Base-by-base conservation (phyloP, 1,140 invertebrate species). In the Apis mellifera region DNA sequence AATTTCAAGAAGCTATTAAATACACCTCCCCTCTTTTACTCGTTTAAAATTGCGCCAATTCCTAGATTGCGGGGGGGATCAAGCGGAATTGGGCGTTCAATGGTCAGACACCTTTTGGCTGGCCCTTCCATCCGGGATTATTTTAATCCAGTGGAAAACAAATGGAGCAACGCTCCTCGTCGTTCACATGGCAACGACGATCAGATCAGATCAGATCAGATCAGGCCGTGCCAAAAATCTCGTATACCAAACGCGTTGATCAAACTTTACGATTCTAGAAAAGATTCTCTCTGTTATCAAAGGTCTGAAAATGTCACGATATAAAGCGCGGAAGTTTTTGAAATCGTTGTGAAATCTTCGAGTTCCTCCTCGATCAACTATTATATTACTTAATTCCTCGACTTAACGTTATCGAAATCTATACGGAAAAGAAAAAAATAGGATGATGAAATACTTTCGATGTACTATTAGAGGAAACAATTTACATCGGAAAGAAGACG, bases 131-230 rank as follows among this genome's bases (percentile, higher is more conserved):
- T 54, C 59, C 42, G 21, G 54, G 19, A 68, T 64, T 81, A 84
- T 86, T 86, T 84, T 76, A 84, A 84, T 84, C 60, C 23, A 50
- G 2, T 52, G 57, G 15, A 76, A 57, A 66, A 52, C 75, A 72
- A 57, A 48, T 65, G 65, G 59, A 59, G 57, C 54, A 62, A n/a
- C 12, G 32, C 5, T 62, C 59, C 54, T n/a, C 59, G 42, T 69
- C 66, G 55, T 81, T 84, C 81, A 48, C 76, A 84, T 79, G 15
- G 72, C 9, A 13, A 26, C 64, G 13, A 54, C 32, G 19, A 13
- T 32, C 8, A 26, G 15, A 8, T 74, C 8, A 26, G 15, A 8
- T 74, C 26, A 26, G 19, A 13, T 32, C 8, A 26, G 15, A 8
- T 74, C 8, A 26, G 15, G 4, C 69, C 52, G 59, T 60, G 65